These are phyloP conservation scores for Elegia similella DNA, from an alignment of 2,888 invertebrate genomes.

Conservation along the genomic window DNA sequence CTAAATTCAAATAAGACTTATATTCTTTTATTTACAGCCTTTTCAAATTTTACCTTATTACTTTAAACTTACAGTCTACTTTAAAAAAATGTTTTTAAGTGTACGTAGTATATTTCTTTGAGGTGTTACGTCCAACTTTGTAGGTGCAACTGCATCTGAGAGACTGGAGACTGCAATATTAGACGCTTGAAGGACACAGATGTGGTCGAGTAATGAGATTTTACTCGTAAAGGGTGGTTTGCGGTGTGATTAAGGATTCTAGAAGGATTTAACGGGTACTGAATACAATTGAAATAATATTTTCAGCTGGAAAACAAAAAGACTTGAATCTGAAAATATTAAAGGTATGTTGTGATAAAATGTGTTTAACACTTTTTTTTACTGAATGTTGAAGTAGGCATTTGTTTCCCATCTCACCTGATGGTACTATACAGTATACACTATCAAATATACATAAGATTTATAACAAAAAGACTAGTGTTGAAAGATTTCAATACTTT, in stretches of 20 bases:
- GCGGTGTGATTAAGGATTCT: conserved; percentile 36
- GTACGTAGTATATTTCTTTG: conserved; percentile 47
- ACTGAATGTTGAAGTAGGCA: too few relatives aligned
- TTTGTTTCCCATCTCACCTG: too few relatives aligned
- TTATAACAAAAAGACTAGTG: too few relatives aligned
- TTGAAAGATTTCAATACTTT: too few relatives aligned
- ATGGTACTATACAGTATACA: too few relatives aligned
- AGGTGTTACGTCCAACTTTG: conserved; percentile 47
- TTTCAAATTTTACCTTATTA: conserved; percentile 30
- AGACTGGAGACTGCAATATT: conserved; percentile 40
- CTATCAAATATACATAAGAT: too few relatives aligned
- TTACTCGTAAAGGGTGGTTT: conserved; percentile 47
- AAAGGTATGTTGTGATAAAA: too few relatives aligned
- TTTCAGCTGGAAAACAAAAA: not conserved
- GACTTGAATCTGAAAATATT: too few relatives aligned
- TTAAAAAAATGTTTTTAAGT: conserved; percentile 36
- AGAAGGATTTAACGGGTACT: conserved; percentile 19
- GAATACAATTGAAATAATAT: not conserved
- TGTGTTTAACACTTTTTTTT: too few relatives aligned
- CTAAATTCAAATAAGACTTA: conserved; percentile 49
- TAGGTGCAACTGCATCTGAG: conserved; percentile 43
- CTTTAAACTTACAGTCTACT: conserved; percentile 24
- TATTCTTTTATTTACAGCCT: conserved; percentile 27
- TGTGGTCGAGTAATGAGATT: conserved; percentile 67
- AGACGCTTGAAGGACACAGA: conserved; percentile 55